A percentile compares a stretch with the other conserved stretches of the same genome.
These are phyloP conservation scores for Aleiodes leptofemur DNA, from an alignment of 2,888 invertebrate species.

Conservation along the genomic window DNA sequence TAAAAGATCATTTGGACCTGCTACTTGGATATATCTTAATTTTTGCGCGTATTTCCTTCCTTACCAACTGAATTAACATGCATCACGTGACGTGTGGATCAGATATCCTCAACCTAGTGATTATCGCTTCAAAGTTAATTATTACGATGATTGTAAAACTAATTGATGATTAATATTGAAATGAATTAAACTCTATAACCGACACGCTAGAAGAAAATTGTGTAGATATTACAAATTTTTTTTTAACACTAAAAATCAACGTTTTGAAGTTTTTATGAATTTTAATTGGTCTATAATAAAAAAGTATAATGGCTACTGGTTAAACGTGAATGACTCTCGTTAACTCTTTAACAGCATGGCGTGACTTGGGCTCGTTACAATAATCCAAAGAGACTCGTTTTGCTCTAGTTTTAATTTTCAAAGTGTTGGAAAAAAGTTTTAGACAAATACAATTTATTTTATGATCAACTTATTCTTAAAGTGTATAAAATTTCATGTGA, in stretches of 20 bases:
- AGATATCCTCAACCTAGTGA: conserved; percentile 6
- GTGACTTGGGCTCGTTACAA: conserved; percentile 27
- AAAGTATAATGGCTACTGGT: conserved; percentile 9
- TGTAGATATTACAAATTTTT: neutral
- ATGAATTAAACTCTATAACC: neutral
- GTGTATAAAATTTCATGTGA: no score
- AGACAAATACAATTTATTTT: no score
- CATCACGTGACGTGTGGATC: neutral
- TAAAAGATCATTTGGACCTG: no score
- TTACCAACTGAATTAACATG: no score
- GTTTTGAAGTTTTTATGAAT: conserved; percentile 18
- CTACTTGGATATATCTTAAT: no score
- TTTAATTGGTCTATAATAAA: conserved; percentile 28
- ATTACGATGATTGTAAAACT: conserved; percentile 6
- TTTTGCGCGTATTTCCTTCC: no score
- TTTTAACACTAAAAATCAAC: conserved; percentile 9
- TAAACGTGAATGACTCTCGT: conserved; percentile 17
- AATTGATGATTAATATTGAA: conserved; percentile 20
- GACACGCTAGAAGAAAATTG: conserved; percentile 14
- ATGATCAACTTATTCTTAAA: no score
- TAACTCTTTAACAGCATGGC: conserved; percentile 1
- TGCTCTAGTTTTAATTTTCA: conserved; percentile 9
- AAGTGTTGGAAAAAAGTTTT: neutral
- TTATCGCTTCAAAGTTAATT: conserved; percentile 28
- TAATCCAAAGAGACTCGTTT: neutral